Conservation (phyloP, 1,140 invertebrate genomes). For the Apis dorsata region DNA sequence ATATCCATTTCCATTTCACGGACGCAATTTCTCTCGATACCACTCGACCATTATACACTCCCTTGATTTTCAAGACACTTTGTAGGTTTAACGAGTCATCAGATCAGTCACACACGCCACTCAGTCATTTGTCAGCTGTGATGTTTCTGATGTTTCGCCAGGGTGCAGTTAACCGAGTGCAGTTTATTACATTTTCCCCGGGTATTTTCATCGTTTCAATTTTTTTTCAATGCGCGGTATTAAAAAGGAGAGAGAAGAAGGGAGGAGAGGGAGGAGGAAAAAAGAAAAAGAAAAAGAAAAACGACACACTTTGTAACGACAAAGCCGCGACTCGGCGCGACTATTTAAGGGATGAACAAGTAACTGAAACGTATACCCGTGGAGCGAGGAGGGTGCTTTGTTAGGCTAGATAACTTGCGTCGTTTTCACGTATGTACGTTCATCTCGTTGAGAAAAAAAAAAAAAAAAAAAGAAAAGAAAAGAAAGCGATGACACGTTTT, state of each 20-base stretch:
- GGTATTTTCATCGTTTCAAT: neutral
- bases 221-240: neutral
- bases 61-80: no score
- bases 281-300: neutral
- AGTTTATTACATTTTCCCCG: constrained; percentile 7
- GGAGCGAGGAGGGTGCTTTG: constrained; percentile 6
- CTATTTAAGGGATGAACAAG: constrained; percentile 15
- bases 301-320: constrained; percentile 9
- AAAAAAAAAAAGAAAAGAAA: neutral
- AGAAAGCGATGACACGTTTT: constrained; percentile 15
- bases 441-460: no score
- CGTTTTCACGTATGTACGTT: neutral
- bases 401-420: constrained; percentile 14
- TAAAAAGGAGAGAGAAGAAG: neutral
- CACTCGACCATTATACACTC: no score
- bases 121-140: no score
- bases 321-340: neutral
- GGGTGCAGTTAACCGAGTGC: neutral
- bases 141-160: neutral
- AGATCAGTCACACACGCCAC: no score
- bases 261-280: neutral
- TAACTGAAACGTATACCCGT: neutral
- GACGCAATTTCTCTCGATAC: no score
- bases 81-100: no score
- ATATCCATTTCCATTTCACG: no score